Evolutionary conservation across 64 coral and sea anemone genomes (phyloP).

Genomic region (Pachyseris speciosa): DNA sequence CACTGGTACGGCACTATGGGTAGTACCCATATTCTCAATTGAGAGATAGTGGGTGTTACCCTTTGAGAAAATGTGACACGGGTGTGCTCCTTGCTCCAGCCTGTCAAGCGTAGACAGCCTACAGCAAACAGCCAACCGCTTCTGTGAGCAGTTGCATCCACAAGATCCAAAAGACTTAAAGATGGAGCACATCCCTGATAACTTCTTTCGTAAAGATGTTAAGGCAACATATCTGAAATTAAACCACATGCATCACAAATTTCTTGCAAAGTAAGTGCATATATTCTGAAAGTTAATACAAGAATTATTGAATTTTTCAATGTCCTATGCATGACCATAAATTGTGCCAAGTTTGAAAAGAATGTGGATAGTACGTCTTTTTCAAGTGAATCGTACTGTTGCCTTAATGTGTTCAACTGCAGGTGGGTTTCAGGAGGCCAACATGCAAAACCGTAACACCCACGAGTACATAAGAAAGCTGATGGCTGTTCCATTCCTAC

Average conservation of each 20-base stretch:
- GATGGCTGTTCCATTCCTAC: conserved; percentile 21
- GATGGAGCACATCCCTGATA: conserved; percentile 24
- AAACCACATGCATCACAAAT: too few species aligned
- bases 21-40: too few species aligned
- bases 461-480: neutral
- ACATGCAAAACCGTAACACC: neutral
- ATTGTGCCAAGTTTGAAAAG: too few species aligned
- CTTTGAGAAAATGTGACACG: too few species aligned
- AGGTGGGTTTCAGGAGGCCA: neutral
- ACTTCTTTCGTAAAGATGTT: conserved; percentile 25
- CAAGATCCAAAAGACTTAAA: conserved; percentile 48
- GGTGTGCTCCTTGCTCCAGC: conserved; percentile 7
- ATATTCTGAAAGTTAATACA: conserved; percentile 1
- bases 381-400: too few species aligned
- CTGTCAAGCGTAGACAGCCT: conserved; percentile 5
- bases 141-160: conserved; percentile 10
- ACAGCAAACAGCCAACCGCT: neutral
- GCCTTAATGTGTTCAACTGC: neutral
- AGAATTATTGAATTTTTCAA: too few species aligned
- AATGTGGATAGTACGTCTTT: too few species aligned
- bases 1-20: too few species aligned
- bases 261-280: too few species aligned
- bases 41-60: too few species aligned
- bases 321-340: too few species aligned
- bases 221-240: conserved; percentile 18